Base-by-base conservation (phyloP, 2,888 invertebrate species). In the Melanostoma scalare region DNA sequence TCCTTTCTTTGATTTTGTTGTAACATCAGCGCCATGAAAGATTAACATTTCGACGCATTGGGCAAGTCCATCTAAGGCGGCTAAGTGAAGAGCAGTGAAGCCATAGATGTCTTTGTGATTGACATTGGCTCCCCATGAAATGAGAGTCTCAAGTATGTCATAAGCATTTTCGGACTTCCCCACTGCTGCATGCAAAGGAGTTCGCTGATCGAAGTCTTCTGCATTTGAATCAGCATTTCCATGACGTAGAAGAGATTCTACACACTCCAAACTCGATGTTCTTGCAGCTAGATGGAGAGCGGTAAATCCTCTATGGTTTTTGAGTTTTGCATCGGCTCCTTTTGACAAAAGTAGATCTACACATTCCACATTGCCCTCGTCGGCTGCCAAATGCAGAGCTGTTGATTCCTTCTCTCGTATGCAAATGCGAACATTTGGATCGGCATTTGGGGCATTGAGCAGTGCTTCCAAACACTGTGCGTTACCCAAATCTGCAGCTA, bases 21-120 rank as follows among this genome's bases (percentile, higher is more conserved):
- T 96, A n/a, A 97, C 95, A 92, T 97, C 97, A 60, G 96, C 96
- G 3, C 96, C 97, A 89, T 96, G 95, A 88, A 94, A 95, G 81
- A 97, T 95, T 85, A 97, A 91, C 86, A 96, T 94, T 89, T 96
- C 96, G 1, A 97, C 97, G 89, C 96, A 96, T 87, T 95, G 95
- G 0, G 96, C 95, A 46, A 96, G 92, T 44, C 97, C 97, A 89
- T 97, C 97, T 6, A 97, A 91, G 3, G 96, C 96, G 4, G 97
- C 97, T 85, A 97, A 93, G 89, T 97, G 97, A 48, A 97, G 92
- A 0, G 97, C 96, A 0, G 96, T 96, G 89, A 96, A 96, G 0
- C 97, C 97, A 87, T 96, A 96, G 86, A 95, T 95, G 88, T 97
- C 97, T 88, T 95, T 95, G 78, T 94, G 94, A 89, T 97, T 96